Evolutionary conservation across 2,113 vertebrate genomes (phyloP), one percentile per base, ranked within the genome.

Genomic region (Calcarius ornatus): DNA sequence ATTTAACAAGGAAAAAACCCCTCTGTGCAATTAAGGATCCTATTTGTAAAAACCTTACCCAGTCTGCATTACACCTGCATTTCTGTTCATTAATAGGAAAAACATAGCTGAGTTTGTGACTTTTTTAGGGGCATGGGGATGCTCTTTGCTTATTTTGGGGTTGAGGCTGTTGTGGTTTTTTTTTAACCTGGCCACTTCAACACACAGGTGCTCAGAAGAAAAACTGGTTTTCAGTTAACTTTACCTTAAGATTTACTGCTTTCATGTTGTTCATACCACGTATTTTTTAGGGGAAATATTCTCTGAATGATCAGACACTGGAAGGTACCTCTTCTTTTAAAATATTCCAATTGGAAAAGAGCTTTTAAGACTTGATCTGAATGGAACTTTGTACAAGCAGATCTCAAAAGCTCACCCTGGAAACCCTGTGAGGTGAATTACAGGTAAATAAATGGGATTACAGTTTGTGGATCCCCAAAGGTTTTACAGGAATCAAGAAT

Each of bases 21-120:
- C 6, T 31, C 5, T 42, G 5, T 40, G 15, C 13, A 73, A 53
- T 59, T 71, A 66, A 87, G 25, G 10, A 25, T 50, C 25, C 23
- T 2, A 42, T 27, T 15, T 24, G 10, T 35, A 47, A 65, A 85
- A 83, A 7, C 3, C 9, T 50, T 66, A 17, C 17, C 30, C 6
- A 23, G 27, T 22, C 27, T 86, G 5, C 28, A 57, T 33, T 61
- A 31, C 6, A 59, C 16, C 10, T 64, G 15, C 10, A 54, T 51
- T 80, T 28, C 17, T 75, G 12, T 20, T 35, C 42, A 31, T 59
- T 15, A 3, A 42, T n/a, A n/a, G n/a, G n/a, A 8, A 25, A 28
- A 6, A 4, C 9, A 38, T 11, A 25, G 2, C 4, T 28, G 10
- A 31, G 4, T 20, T 22, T 30, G 28, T 7, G 16, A 3, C 2